These are phyloP conservation scores for Isaurus tuberculatus DNA, from an alignment of 92 coral and sea anemone species.

Conservation along the genomic window DNA sequence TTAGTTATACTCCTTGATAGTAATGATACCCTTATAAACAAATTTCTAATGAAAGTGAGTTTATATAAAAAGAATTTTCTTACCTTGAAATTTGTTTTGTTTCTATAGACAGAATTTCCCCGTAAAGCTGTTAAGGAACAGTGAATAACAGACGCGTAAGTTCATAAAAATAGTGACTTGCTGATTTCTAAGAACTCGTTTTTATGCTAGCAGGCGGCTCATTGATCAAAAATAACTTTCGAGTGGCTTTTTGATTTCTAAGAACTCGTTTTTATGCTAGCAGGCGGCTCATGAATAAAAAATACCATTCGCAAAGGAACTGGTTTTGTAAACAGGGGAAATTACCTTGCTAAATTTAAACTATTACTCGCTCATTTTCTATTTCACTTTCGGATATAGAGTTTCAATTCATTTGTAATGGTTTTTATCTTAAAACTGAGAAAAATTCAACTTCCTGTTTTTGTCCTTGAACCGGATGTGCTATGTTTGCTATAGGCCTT, in stretches of 20 bases:
- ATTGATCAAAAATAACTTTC: background rate
- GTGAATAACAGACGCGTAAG: too few relatives aligned
- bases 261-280: background rate
- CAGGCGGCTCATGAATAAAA: background rate
- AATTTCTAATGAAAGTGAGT: too few relatives aligned
- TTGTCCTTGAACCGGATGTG: too few relatives aligned
- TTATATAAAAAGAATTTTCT: background rate
- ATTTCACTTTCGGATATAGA: slow-evolving; percentile 24
- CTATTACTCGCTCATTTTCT: background rate
- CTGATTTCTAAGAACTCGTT: background rate
- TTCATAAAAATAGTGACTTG: background rate
- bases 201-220: background rate
- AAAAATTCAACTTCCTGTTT: background rate
- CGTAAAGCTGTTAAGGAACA: background rate
- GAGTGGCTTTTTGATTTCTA: too few relatives aligned
- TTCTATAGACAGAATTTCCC: background rate
- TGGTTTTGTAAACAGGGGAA: background rate
- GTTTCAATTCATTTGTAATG: background rate
- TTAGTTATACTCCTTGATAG: too few relatives aligned
- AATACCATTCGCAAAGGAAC: background rate
- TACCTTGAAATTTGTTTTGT: background rate
- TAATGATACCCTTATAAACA: background rate
- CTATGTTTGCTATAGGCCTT: background rate
- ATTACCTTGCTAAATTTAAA: background rate
- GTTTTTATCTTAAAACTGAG: background rate